Evolutionary conservation across 2,797 vertebrate genomes (phyloP), one percentile per base, ranked within the genome.

Genomic region (Neosilurus hyrtlii): DNA sequence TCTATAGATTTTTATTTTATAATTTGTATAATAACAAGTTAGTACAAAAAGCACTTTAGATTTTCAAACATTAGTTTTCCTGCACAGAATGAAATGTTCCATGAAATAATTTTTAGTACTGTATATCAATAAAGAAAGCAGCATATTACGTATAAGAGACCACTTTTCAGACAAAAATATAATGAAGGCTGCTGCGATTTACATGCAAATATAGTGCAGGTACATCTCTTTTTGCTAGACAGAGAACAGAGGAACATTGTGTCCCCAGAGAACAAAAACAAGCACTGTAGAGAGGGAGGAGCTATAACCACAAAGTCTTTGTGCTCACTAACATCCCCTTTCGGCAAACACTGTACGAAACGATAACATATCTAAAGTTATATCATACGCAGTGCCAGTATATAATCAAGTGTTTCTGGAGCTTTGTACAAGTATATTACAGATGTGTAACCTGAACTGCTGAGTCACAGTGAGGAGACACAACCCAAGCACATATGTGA

Each of bases 401-500:
- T 12, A 75, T n/a, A 8, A 18, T 37, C 72, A 37, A 26, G 43
- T 15, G 3, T 62, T 0, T 49, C 11, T 51, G 7, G 22, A 62
- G 37, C 26, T 65, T 4, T 67, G 51, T 35, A 9, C 3, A 35
- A n/a, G n/a, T 49, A 51, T 56, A 8, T 30, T 79, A 11, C 14
- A 59, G 51, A 74, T 56, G 16, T 66, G 20, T 65, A 52, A 43
- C 35, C 5, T 24, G 43, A 86, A 82, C 57, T 84, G 91, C 92
- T 92, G 91, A 92, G 91, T 93, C 91, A 92, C 86, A 88, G 82
- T 92, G 88, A 91, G 80, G 84, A 85, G 18, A 77, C 84, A 89
- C 83, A 49, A 18, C 84, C 84, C 81, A 75, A 67, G 54, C 9
- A 51, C 63, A 82, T 80, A 71, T 80, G 83, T 81, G 61, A 63